Evolutionary conservation across 2,113 vertebrate genomes (phyloP), one percentile per base, ranked within the genome.

Genomic region (Vulpes ferrilata): DNA sequence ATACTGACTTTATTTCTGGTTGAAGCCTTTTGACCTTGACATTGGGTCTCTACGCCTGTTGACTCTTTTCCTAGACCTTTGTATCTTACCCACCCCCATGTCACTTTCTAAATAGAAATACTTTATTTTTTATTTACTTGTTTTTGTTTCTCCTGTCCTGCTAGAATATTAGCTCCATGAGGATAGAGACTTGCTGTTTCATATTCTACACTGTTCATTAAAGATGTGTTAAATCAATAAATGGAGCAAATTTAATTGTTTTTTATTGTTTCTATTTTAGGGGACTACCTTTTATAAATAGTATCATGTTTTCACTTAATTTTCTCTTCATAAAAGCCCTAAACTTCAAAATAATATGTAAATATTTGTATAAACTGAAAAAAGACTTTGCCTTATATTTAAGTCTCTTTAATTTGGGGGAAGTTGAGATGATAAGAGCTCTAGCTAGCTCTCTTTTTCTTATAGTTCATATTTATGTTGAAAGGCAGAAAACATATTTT

Each of bases 181-280:
- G 30, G 5, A 55, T 38, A 65, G 60, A 83, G 48, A 20, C 19
- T 64, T 80, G 3, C 71, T 83, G n/a, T 82, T 6, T 93, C n/a
- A 9, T 74, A 55, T 53, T 55, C 3, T 82, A 67, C 27, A 17
- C 5, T 90, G 5, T 88, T 96, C 48, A 32, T 71, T 93, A 88
- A 92, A 81, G 20, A 25, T 88, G 7, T 32, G 20, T 87, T 80
- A n/a, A 78, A 27, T 88, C 38, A 92, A 62, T 32, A 90, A 48
- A 51, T 13, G 23, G 19, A 93, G 20, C 20, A 86, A 19, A 65
- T 38, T 78, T 73, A 55, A 82, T 64, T 87, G 51, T 60, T 25
- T 23, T 84, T 53, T 35, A 91, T 27, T 53, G 67, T 43, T 89
- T 81, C 76, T 67, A 87, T 57, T 87, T 93, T 90, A 83, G 64